phyloP scores from a whole-genome alignment of 2,888 invertebrate genomes.

The Lochmaea crataegi region DNA sequence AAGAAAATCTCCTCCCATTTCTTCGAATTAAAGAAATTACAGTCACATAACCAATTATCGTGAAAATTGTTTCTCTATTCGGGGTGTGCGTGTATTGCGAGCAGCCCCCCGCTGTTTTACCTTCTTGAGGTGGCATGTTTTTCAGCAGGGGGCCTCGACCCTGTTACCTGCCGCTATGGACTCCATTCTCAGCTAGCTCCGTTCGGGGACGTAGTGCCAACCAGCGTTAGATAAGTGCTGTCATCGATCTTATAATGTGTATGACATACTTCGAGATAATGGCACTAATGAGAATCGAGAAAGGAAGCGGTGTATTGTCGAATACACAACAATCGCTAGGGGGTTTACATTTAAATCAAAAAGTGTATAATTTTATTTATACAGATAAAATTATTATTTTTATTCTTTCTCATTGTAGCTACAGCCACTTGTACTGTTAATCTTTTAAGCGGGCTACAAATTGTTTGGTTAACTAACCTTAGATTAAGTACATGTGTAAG shows the following conservation, averaged over 20 bases:
- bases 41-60: slow-evolving; percentile 43
- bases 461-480: too few species aligned
- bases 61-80: slow-evolving; percentile 45
- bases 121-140: slow-evolving; percentile 55
- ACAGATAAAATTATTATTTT: too few species aligned
- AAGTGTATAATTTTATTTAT: too few species aligned
- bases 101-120: slow-evolving; percentile 49
- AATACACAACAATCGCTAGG: background rate
- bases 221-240: slow-evolving; percentile 35
- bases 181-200: background rate
- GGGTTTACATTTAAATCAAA: background rate
- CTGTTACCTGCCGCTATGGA: slow-evolving; percentile 24
- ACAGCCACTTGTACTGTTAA: too few species aligned
- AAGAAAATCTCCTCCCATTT: background rate
- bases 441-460: too few species aligned
- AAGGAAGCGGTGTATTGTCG: slow-evolving; percentile 1
- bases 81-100: slow-evolving; percentile 48
- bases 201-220: background rate
- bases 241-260: slow-evolving; percentile 39
- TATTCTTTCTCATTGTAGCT: too few species aligned
- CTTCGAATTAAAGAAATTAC: slow-evolving; percentile 15
- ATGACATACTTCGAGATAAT: slow-evolving; percentile 34
- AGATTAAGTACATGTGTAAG: too few species aligned
- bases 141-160: slow-evolving; percentile 44
- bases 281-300: slow-evolving; percentile 27